Base-by-base conservation (phyloP, 2,113 vertebrate species). In the Fulica atra region DNA sequence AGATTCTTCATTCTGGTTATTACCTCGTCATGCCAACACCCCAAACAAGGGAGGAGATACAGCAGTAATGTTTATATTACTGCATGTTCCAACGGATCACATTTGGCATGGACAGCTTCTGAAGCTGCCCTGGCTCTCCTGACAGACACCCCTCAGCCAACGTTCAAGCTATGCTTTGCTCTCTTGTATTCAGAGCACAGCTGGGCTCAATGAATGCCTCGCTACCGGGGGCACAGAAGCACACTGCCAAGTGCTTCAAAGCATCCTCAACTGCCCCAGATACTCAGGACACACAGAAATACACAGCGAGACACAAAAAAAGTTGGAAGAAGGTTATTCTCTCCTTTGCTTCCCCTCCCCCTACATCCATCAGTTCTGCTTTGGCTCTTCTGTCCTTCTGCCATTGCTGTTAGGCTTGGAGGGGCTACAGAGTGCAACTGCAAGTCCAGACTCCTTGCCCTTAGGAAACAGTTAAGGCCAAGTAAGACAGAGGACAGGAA, bases 61-160 rank as follows among this genome's bases (percentile, higher is more conserved):
- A 50, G 59, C n/a, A 85, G 53, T 21, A 69, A 70, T 50, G 28
- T 80, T 94, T 77, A 59, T 73, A 86, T 59, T 78, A 73, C 25
- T 35, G 50, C 70, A 40, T 36, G 10, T 65, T 87, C 42, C 65
- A 51, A 23, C 84, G 83, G 89, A 89, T 89, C 70, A n/a, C 63
- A 63, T 63, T 82, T 91, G 87, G 87, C 59, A 61, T 38, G 0
- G 1, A 74, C 61, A 54, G n/a, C 28, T 86, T 89, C 77, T 66
- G 78, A 82, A 82, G 74, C 50, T 94, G 92, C 66, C 59, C 50
- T 89, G 59, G 70, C n/a, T 88, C 81, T 88, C 78, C 65, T 94
- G 65, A 68, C 33, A 86, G 73, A 84, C 46, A 36, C 15, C 36
- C 28, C 33, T 80, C 33, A 85, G 93, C 78, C 70, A 72, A 4